A percentile compares a stretch with the other conserved stretches of the same genome.
These are phyloP conservation scores for Andrena dorsata DNA, from an alignment of 2,888 invertebrate genomes.

Conservation along the genomic window DNA sequence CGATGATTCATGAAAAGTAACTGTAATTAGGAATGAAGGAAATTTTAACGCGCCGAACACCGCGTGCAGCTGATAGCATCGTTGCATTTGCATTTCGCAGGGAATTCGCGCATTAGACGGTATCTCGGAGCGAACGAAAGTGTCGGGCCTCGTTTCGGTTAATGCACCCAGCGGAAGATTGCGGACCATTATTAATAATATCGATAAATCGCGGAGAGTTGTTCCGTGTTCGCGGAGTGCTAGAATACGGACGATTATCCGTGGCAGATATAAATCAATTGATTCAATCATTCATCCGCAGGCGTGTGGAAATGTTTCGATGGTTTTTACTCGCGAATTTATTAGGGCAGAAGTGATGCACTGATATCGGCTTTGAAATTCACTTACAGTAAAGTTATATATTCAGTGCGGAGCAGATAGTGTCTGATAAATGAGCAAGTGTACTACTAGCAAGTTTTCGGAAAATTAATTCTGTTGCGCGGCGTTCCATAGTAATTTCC, in stretches of 20 bases:
- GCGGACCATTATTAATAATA: constrained; percentile 7
- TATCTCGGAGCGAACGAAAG: constrained; percentile 6
- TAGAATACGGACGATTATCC: background rate
- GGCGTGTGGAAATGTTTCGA: too few relatives aligned
- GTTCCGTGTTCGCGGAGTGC: too few relatives aligned
- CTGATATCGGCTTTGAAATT: too few relatives aligned
- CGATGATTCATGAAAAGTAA: constrained; percentile 42
- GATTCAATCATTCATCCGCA: background rate
- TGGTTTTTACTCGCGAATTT: too few relatives aligned
- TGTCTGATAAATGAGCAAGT: too few relatives aligned
- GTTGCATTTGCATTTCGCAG: constrained; percentile 12
- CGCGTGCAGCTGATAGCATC: constrained; percentile 19
- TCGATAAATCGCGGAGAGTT: constrained; percentile 4
- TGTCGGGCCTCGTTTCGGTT: constrained; percentile 20
- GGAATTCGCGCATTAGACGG: constrained; percentile 4
- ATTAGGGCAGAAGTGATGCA: too few relatives aligned
- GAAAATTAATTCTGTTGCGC: background rate
- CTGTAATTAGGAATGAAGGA: constrained; percentile 23
- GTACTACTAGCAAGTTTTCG: background rate
- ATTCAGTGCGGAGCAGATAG: too few relatives aligned
- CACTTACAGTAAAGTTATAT: too few relatives aligned
- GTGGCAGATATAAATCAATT: background rate
- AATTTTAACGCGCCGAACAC: constrained; percentile 29
- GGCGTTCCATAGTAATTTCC: background rate
- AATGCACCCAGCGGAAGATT: background rate